Percentiles rank a stretch among this genome's conserved stretches.
These are phyloP conservation scores for Drosophila mojavensis DNA, from an alignment of 1,140 invertebrate genomes.

Conservation along the genomic window DNA sequence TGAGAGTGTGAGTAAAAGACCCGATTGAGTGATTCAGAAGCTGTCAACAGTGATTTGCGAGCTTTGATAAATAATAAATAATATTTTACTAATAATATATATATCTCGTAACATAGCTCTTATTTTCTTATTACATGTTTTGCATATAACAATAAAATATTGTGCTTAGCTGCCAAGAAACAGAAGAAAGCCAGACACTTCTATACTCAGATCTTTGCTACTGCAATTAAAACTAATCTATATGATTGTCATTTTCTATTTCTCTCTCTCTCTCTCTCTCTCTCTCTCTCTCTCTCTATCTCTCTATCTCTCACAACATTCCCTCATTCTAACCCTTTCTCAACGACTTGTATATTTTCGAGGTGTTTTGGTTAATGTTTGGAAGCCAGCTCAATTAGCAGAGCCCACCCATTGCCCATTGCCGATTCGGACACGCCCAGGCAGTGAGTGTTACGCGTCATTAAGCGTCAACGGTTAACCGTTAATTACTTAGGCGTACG, in stretches of 20 bases:
- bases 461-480: conserved; percentile 58
- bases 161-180: no score
- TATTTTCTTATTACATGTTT: no score
- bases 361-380: background rate
- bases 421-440: conserved; percentile 23
- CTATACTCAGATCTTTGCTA: no score
- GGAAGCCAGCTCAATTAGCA: conserved; percentile 7
- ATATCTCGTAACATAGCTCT: no score
- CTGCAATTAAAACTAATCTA: no score
- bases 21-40: no score
- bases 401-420: conserved; percentile 26
- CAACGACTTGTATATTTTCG: conserved; percentile 7
- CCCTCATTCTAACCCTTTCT: background rate
- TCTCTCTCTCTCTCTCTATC: background rate
- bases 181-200: no score
- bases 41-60: no score
- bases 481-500: conserved; percentile 74
- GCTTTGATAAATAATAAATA: no score
- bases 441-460: conserved; percentile 57
- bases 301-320: background rate
- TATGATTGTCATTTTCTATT: background rate
- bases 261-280: background rate
- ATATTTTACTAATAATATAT: no score
- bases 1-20: no score
- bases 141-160: no score